Conservation (phyloP, 2,113 vertebrate species). For the Leucoraja erinaceus region DNA sequence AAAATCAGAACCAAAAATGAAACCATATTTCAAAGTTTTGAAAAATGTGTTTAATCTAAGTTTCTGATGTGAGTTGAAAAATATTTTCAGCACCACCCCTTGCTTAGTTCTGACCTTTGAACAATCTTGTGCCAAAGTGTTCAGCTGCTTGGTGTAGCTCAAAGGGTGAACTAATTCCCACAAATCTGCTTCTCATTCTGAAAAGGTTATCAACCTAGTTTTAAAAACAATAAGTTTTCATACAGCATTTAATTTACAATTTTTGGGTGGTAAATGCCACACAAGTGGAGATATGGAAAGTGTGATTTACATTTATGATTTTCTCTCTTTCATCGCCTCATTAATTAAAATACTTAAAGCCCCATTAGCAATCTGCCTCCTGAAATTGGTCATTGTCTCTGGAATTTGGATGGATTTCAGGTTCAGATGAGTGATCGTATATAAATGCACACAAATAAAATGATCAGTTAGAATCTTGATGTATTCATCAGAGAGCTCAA, state of each 20-base stretch:
- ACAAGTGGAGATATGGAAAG: neutral
- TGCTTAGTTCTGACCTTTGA: constrained; percentile 6
- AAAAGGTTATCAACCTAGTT: neutral
- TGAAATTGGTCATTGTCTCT: neutral
- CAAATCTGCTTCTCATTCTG: neutral
- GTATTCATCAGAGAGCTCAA: neutral
- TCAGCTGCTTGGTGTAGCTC: neutral
- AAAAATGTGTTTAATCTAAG: neutral
- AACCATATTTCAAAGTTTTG: neutral
- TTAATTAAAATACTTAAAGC: neutral
- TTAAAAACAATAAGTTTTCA: neutral
- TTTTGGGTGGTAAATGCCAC: neutral
- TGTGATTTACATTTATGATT: neutral
- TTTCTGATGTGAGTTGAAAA: neutral
- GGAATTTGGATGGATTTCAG: neutral
- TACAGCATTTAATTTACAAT: neutral
- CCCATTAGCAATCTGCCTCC: too few relatives aligned
- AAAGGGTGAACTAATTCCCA: neutral
- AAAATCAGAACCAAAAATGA: constrained; percentile 3
- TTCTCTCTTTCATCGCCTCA: neutral
- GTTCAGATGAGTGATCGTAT: neutral
- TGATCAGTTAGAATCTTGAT: neutral
- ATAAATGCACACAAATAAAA: neutral
- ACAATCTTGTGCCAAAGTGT: neutral
- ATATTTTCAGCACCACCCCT: neutral